Base-by-base conservation (phyloP, 1,140 invertebrate species). In the Pissodes strobi region DNA sequence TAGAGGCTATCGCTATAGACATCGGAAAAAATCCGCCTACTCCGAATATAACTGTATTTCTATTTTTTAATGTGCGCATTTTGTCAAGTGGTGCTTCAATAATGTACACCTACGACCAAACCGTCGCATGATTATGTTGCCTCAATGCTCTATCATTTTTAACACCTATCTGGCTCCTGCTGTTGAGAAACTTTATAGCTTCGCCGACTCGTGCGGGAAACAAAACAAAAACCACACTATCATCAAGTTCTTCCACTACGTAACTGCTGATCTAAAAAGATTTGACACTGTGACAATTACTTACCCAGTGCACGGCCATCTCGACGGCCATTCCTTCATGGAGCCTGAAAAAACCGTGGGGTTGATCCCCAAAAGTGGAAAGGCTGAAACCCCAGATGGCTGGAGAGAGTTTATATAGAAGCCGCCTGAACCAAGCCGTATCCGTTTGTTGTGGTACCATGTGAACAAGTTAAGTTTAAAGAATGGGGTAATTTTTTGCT, bases 381-480 rank as follows among this genome's bases (percentile, higher is more conserved):
- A 8, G 30, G 30, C 30, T 34, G n/a, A n/a, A n/a, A n/a, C n/a
- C n/a, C n/a, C n/a, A n/a, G n/a, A n/a, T n/a, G n/a, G n/a, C n/a
- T n/a, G 30, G 30, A 34, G 30, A 34, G 6, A 34, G 30, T 6
- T 34, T 34, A 34, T n/a, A n/a, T 34, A 34, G 30, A 34, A 34
- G 30, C n/a, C 30, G 30, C 30, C 30, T n/a, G n/a, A 34, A 34
- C 30, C 30, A 34, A 34, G 30, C 30, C 30, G 30, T 34, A 34
- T 34, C 30, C 30, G n/a, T 34, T 34, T 45, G 41, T 45, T 13
- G 41, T n/a, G n/a, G n/a, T 45, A 45, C 13, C 41, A 45, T 45
- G 8, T 19, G 41, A 45, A 45, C 41, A 45, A 15, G 41, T 45
- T 49, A 49, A 18, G 23, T 21, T 6, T 49, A 49, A 49, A 49